Evolutionary conservation across 2,797 vertebrate genomes (phyloP), one percentile per base, ranked within the genome.

Genomic region (Poecilia gillii): DNA sequence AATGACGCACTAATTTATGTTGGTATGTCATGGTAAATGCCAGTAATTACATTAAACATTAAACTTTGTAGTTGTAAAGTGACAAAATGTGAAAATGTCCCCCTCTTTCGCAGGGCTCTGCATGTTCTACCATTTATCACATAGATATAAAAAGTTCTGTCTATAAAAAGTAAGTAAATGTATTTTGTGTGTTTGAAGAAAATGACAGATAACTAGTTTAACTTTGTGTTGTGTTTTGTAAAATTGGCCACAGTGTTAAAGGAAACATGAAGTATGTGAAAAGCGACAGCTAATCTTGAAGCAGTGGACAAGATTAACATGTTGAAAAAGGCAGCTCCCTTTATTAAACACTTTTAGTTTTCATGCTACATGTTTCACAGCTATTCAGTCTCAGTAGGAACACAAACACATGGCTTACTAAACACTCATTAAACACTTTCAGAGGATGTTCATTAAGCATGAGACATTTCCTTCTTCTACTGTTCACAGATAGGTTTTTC

Each of bases 341-440:
- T 70, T 70, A n/a, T 25, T 25, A 3, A 46, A 71, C 68, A 71
- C n/a, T 14, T 4, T 45, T 14, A 28, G 12, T 16, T 46, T 71
- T 71, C 20, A 41, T 39, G 64, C 39, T 70, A 43, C 66, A 43
- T 28, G 41, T 14, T 71, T 71, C 12, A 68, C 64, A 68, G 39
- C 18, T 68, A 68, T 68, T 71, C 41, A 45, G 41, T 46, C 41
- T 45, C 41, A 71, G 68, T 39, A 68, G 64, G 43, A 71, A 71
- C 66, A 28, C 23, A 45, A 45, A 71, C 11, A 45, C 6, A 28
- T 28, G 20, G 11, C 6, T 20, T 12, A 70, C 66, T 70, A 70
- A 70, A 71, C n/a, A 6, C 45, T 45, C 25, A 25, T 12, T 12
- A 25, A 68, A 39, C 8, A 20, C 59, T 18, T 62, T 36, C 59